Base-by-base conservation (phyloP, 2,888 invertebrate species). In the Macropis europaea region DNA sequence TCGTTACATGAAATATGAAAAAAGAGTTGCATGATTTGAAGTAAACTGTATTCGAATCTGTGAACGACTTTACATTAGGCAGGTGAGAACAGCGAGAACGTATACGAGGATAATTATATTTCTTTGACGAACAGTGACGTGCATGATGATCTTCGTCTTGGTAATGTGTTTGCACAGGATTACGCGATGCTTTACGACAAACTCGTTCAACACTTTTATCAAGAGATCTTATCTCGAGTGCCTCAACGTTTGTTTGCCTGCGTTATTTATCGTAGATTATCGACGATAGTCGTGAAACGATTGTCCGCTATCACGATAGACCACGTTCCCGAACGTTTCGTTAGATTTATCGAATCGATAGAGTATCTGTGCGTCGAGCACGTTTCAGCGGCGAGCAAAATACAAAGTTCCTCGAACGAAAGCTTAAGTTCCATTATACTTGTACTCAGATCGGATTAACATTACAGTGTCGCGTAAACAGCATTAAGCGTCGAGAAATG, bases 91-190 rank as follows among this genome's bases (percentile, higher is more conserved):
- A 47, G n/a, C 6, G 40, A 24, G 24, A 32, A 54, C 15, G 0
- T 26, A 2, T 9, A 28, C 1, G 13, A 38, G 0, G 3, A 47
- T 7, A 28, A 42, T 40, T 19, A 54, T n/a, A 2, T 6, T 47
- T 2, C 9, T 28, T 13, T 17, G 28, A 3, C 3, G 7, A 3
- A 9, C 26, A 11, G 22, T 13, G 11, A 36, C 22, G 34, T 48
- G 22, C 47, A 48, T 32, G 66, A 57, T 9, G 7, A 6, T 19
- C 11, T 28, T 32, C 9, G 3, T 26, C 11, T 4, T 17, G 26
- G 5, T 66, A 73, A 34, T n/a, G 15, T 36, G 60, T 26, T 34
- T 17, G 40, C 15, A n/a, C n/a, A n/a, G n/a, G n/a, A n/a, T n/a
- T n/a, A 26, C 7, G 7, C 6, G 15, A 17, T 13, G 17, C 6